Conservation (phyloP, 2,888 invertebrate species). For the Diarsia dahlii region DNA sequence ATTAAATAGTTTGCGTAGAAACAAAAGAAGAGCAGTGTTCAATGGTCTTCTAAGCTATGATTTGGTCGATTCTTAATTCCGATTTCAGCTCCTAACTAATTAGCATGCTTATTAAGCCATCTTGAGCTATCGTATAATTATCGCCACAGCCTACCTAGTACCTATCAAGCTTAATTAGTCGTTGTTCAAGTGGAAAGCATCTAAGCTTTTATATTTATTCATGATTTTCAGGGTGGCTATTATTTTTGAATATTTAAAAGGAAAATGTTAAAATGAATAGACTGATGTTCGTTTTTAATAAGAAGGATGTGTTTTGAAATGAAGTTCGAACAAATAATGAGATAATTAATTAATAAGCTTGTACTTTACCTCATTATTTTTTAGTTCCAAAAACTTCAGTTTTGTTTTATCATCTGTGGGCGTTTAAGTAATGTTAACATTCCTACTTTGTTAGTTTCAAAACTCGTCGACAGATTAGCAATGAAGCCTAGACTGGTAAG, state of each 20-base stretch:
- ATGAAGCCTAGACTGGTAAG: background rate
- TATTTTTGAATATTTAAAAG: background rate
- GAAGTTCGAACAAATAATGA: background rate
- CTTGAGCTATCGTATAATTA: background rate
- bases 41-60: background rate
- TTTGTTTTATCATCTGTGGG: background rate
- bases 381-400: background rate
- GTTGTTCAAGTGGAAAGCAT: slow-evolving; percentile 8
- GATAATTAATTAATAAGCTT: background rate
- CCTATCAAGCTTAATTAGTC: slow-evolving; percentile 20
- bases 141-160: background rate
- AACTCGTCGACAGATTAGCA: background rate
- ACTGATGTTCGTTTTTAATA: background rate
- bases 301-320: background rate
- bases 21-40: background rate
- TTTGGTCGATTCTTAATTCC: background rate
- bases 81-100: background rate
- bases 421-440: background rate
- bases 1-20: background rate
- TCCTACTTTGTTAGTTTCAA: background rate
- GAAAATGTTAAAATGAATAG: background rate
- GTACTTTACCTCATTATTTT: background rate
- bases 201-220: slow-evolving; percentile 20
- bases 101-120: background rate
- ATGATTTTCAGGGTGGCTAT: slow-evolving; percentile 29